Evolutionary conservation across 2,888 invertebrate genomes (phyloP).

Genomic region (Phanerotoma sp.): DNA sequence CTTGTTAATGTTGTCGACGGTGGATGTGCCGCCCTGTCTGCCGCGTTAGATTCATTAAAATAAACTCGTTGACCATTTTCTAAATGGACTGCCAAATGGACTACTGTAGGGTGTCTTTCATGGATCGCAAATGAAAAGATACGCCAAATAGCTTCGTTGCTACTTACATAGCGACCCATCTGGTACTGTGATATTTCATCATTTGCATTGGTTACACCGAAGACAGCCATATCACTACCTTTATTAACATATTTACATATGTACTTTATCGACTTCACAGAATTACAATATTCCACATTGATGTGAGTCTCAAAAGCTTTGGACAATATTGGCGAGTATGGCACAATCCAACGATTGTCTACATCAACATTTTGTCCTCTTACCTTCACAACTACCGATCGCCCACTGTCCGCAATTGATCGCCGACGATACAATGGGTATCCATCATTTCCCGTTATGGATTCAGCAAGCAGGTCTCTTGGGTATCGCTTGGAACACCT

Average conservation of each 20-base stretch:
- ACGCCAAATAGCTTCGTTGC: conserved; percentile 42
- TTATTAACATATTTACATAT: conserved; percentile 49
- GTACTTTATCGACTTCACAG: conserved; percentile 54
- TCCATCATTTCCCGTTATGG: background rate
- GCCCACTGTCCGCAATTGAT: background rate
- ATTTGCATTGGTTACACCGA: conserved; percentile 24
- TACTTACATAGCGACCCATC: conserved; percentile 41
- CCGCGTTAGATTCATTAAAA: conserved; percentile 34
- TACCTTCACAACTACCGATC: background rate
- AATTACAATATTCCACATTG: conserved; percentile 56
- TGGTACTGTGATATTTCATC: conserved; percentile 39
- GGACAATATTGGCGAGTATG: conserved; percentile 35
- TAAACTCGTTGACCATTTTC: conserved; percentile 42
- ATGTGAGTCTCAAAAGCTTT: conserved; percentile 43
- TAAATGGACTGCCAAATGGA: conserved; percentile 40
- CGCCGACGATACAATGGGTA: background rate
- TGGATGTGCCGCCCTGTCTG: conserved; percentile 10
- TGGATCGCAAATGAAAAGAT: conserved; percentile 41
- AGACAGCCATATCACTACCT: conserved; percentile 36
- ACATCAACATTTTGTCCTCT: conserved; percentile 8
- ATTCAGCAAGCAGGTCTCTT: background rate
- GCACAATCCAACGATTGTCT: conserved; percentile 15
- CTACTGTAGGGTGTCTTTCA: conserved; percentile 39
- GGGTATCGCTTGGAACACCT: background rate
- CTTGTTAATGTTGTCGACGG: conserved; percentile 33